A percentile compares a stretch with the other conserved stretches of the same genome.
Conservation (phyloP, 1,140 invertebrate genomes). For the Leptinotarsa lineolata region DNA sequence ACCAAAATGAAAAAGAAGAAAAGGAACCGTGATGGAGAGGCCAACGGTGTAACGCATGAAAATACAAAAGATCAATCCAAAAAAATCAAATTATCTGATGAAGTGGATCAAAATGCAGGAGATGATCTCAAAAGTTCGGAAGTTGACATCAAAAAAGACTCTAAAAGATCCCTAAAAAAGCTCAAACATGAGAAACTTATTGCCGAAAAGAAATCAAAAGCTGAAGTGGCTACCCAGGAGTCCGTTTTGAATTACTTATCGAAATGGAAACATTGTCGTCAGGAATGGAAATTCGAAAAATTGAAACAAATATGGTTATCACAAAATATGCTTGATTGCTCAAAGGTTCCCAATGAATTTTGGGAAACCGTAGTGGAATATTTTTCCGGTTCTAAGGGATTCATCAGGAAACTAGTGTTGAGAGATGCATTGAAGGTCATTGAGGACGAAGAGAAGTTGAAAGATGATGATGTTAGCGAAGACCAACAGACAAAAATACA, state of each 20-base stretch:
- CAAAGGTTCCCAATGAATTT: slow-evolving; percentile 62
- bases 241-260: slow-evolving; percentile 63
- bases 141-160: slow-evolving; percentile 31
- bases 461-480: slow-evolving; percentile 32
- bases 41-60: background rate
- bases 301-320: slow-evolving; percentile 74
- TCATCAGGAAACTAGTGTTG: slow-evolving; percentile 63
- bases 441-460: slow-evolving; percentile 64
- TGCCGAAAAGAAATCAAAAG: slow-evolving; percentile 44
- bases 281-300: slow-evolving; percentile 79
- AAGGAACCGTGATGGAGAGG: background rate
- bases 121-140: background rate
- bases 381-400: slow-evolving; percentile 68
- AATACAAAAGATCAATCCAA: background rate
- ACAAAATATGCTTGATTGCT: slow-evolving; percentile 67
- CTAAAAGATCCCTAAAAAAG: slow-evolving; percentile 42
- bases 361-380: slow-evolving; percentile 73
- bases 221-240: slow-evolving; percentile 43
- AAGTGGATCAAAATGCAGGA: background rate
- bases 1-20: background rate
- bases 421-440: slow-evolving; percentile 68
- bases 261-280: slow-evolving; percentile 71
- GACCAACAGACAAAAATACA: slow-evolving; percentile 47
- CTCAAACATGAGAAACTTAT: slow-evolving; percentile 43
- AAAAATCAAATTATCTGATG: background rate